phyloP scores from a whole-genome alignment of 2,888 invertebrate species.

The Gastracanthus pulcherrimus region DNA sequence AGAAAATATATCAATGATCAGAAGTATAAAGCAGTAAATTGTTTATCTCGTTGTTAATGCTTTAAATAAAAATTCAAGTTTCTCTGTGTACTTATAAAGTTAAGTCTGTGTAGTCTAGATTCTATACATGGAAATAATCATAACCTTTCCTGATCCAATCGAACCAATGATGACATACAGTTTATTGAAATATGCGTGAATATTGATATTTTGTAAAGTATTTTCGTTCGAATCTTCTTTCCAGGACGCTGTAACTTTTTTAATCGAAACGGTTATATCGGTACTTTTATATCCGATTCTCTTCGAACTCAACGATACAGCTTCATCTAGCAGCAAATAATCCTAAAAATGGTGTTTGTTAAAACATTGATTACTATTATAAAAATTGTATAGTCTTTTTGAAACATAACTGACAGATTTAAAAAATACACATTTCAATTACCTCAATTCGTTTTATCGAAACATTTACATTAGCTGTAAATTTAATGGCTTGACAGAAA shows the following conservation, averaged over 20 bases:
- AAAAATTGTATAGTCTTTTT: neutral
- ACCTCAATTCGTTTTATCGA: slow-evolving; percentile 83
- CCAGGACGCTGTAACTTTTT: slow-evolving; percentile 79
- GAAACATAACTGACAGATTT: too few relatives aligned
- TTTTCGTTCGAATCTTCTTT: slow-evolving; percentile 67
- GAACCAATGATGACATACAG: slow-evolving; percentile 91
- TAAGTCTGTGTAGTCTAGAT: too few relatives aligned
- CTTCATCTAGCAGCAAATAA: slow-evolving; percentile 81
- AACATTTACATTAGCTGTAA: slow-evolving; percentile 82
- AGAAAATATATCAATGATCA: too few relatives aligned
- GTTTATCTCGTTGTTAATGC: too few relatives aligned
- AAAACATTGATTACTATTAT: too few relatives aligned
- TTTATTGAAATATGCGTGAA: slow-evolving; percentile 78
- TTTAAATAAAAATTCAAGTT: slow-evolving; percentile 3
- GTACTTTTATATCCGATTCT: slow-evolving; percentile 61
- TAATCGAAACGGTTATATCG: slow-evolving; percentile 73
- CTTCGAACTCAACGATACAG: slow-evolving; percentile 60
- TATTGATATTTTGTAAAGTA: slow-evolving; percentile 77
- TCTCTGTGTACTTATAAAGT: neutral
- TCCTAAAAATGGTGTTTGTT: slow-evolving; percentile 74
- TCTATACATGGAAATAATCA: neutral
- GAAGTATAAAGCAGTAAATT: too few relatives aligned
- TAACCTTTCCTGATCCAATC: slow-evolving; percentile 91
- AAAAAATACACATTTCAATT: slow-evolving; percentile 30
- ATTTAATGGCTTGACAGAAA: slow-evolving; percentile 82